A percentile compares a stretch with the other conserved stretches of the same genome.
Conservation (phyloP, 1,140 invertebrate genomes). For the Drosophila pallidifrons region DNA sequence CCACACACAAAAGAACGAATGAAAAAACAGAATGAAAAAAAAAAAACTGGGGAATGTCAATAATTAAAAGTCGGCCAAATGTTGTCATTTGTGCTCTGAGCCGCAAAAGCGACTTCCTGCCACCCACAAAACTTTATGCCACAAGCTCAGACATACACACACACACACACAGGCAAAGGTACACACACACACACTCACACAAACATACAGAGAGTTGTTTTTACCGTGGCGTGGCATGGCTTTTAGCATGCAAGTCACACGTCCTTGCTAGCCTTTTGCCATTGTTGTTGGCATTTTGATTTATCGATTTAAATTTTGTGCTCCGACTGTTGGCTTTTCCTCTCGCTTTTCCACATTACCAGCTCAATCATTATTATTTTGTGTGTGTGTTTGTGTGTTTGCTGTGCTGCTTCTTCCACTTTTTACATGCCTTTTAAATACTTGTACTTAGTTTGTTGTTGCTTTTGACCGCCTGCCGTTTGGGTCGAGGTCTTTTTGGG, state of each 20-base stretch:
- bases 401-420: slow-evolving; percentile 19
- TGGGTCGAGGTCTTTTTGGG: slow-evolving; percentile 72
- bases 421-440: slow-evolving; percentile 46
- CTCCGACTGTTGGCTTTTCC: slow-evolving; percentile 24
- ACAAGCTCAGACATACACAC: slow-evolving; percentile 4
- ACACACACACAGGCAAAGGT: slow-evolving; percentile 34
- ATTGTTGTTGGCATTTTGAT: slow-evolving; percentile 76
- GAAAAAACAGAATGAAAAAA: slow-evolving; percentile 13
- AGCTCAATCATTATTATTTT: slow-evolving; percentile 51
- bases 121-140: slow-evolving; percentile 32
- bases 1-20: slow-evolving; percentile 32
- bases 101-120: slow-evolving; percentile 35
- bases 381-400: not conserved
- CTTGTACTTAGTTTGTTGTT: slow-evolving; percentile 36
- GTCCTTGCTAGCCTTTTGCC: slow-evolving; percentile 72
- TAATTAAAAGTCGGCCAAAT: slow-evolving; percentile 82
- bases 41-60: slow-evolving; percentile 61
- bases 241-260: slow-evolving; percentile 81
- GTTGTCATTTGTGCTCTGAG: slow-evolving; percentile 66
- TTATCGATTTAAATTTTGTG: slow-evolving; percentile 79
- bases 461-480: slow-evolving; percentile 73
- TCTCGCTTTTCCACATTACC: slow-evolving; percentile 38
- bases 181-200: slow-evolving; percentile 16
- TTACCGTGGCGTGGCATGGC: slow-evolving; percentile 56
- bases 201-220: not conserved